These are phyloP conservation scores for Sylvicola fuscatus DNA, from an alignment of 2,888 invertebrate genomes.

Conservation along the genomic window DNA sequence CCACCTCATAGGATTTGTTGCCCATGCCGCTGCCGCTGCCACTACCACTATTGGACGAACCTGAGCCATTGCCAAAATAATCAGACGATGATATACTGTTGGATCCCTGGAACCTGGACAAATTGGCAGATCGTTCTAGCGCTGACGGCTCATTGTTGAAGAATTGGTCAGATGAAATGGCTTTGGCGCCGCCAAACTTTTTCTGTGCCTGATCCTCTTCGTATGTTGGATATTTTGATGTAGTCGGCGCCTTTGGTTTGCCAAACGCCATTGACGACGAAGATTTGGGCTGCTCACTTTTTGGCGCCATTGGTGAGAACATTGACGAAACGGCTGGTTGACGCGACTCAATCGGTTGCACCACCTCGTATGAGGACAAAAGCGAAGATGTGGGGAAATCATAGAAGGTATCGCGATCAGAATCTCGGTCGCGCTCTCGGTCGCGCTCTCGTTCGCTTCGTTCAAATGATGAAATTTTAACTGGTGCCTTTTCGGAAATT, in stretches of 20 bases:
- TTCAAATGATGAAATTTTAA: constrained; percentile 24
- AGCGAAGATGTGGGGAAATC: constrained; percentile 20
- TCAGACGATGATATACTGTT: constrained; percentile 92
- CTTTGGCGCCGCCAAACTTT: constrained; percentile 94
- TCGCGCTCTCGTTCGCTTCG: constrained; percentile 15
- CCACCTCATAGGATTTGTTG: constrained; percentile 5
- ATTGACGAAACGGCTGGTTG: constrained; percentile 22
- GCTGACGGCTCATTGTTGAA: constrained; percentile 50
- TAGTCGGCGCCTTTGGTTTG: constrained; percentile 3
- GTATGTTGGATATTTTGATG: constrained; percentile 8
- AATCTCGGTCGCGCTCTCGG: constrained; percentile 20
- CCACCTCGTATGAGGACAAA: constrained; percentile 22
- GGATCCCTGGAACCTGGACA: constrained; percentile 75
- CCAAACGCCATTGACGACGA: constrained; percentile 9
- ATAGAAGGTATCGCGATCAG: constrained; percentile 9
- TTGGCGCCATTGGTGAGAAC: constrained; percentile 12
- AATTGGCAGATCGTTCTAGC: constrained; percentile 32
- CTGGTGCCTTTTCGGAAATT: constrained; percentile 27
- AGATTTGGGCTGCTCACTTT: constrained; percentile 5
- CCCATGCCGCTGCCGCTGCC: constrained; percentile 9
- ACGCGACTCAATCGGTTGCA: constrained; percentile 21
- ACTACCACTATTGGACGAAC: constrained; percentile 21
- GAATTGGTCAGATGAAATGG: constrained; percentile 94
- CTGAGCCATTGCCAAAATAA: constrained; percentile 46
- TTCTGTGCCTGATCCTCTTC: constrained; percentile 65